These are phyloP conservation scores for Eolophus roseicapilla DNA, from an alignment of 2,113 vertebrate genomes.

Conservation along the genomic window DNA sequence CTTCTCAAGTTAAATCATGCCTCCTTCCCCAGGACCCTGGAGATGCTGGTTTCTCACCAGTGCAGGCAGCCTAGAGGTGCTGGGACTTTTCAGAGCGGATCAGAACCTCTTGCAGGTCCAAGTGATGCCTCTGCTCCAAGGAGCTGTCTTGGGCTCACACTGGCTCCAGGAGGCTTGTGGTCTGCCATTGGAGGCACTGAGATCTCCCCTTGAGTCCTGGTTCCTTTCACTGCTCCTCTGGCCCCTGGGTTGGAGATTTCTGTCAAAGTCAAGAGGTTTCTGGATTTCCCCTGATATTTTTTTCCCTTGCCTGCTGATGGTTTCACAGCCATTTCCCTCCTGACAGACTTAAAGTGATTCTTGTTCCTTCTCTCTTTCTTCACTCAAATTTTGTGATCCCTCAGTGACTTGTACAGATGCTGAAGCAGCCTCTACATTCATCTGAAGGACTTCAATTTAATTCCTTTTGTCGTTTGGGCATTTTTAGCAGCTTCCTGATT, in stretches of 20 bases:
- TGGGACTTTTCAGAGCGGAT: neutral
- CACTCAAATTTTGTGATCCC: neutral
- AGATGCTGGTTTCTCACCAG: neutral
- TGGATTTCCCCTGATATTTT: neutral
- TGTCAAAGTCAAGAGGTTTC: neutral
- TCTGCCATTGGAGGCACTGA: neutral
- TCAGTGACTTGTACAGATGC: neutral
- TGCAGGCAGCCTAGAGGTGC: neutral
- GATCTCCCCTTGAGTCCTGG: neutral
- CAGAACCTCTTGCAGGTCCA: neutral
- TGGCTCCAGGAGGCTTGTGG: neutral
- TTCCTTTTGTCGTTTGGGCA: neutral
- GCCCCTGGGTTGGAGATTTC: neutral
- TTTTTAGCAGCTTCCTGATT: slow-evolving; percentile 34
- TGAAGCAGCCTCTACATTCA: neutral
- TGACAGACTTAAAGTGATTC: neutral
- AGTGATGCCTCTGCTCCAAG: neutral
- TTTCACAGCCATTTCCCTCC: neutral
- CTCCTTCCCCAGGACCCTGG: neutral
- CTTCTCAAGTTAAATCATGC: neutral
- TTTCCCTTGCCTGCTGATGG: neutral
- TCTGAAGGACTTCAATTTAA: neutral
- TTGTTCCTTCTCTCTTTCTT: neutral
- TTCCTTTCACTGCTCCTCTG: neutral
- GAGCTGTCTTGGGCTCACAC: fast-evolving